These are phyloP conservation scores for Paratrypauchen microcephalus DNA, from an alignment of 2,797 vertebrate genomes.

Conservation along the genomic window DNA sequence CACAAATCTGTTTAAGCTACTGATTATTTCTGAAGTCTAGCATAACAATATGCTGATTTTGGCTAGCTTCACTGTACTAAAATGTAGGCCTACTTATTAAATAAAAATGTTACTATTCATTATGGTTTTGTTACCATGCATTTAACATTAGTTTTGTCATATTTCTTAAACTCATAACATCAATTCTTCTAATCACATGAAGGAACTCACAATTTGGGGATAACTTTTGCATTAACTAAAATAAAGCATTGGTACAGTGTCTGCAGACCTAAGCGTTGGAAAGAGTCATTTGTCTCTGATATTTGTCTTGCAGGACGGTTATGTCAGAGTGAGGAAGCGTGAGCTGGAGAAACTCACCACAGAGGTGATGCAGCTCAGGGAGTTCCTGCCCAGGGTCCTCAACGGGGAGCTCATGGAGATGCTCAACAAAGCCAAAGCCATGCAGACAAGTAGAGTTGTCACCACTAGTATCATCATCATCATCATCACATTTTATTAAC, in stretches of 20 bases:
- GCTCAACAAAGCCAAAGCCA: slow-evolving; percentile 74
- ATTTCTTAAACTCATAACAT: too few species aligned
- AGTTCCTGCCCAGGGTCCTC: slow-evolving; percentile 87
- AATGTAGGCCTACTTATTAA: too few species aligned
- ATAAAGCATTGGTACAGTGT: not conserved
- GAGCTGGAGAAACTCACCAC: slow-evolving; percentile 89
- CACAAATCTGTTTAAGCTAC: not conserved
- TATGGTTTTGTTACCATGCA: too few species aligned
- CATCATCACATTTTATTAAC: not conserved
- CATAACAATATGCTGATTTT: not conserved
- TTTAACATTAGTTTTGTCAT: too few species aligned
- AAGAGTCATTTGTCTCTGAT: not conserved
- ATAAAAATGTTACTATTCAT: not conserved
- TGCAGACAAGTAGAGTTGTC: slow-evolving; percentile 74
- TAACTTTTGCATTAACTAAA: too few species aligned
- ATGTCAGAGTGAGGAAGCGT: slow-evolving; percentile 81
- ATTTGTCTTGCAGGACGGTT: slow-evolving; percentile 64
- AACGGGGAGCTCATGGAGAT: slow-evolving; percentile 78
- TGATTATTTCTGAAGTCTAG: not conserved
- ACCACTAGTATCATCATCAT: too few species aligned
- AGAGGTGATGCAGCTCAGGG: slow-evolving; percentile 92
- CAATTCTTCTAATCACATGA: too few species aligned
- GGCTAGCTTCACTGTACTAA: not conserved
- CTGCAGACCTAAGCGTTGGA: not conserved
- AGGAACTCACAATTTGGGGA: too few species aligned